Evolutionary conservation across 2,797 vertebrate species (phyloP).

Genomic region (Harpia harpyja): DNA sequence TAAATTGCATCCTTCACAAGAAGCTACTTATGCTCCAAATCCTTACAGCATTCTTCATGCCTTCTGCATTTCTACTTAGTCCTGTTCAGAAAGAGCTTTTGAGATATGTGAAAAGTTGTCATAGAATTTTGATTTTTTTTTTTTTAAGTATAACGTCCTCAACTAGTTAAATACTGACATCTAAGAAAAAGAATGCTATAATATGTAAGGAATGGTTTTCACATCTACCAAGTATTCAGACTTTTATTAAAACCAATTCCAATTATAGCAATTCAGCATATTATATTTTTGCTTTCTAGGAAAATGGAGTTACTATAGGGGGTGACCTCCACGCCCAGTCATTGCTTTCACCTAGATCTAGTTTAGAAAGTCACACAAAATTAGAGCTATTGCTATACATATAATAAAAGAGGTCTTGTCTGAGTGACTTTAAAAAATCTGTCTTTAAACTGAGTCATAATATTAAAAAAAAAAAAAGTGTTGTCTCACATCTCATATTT

Average conservation of each 20-base stretch:
- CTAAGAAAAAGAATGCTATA: not conserved
- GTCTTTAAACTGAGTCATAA: not conserved
- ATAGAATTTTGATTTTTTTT: not conserved
- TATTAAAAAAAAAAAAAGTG: not conserved
- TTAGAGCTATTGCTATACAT: not conserved
- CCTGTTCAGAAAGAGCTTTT: not conserved
- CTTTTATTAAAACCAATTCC: not conserved
- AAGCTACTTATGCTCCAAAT: not conserved
- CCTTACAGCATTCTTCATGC: not conserved
- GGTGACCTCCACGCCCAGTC: not conserved
- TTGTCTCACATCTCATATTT: not conserved
- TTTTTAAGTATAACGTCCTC: not conserved
- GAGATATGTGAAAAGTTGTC: not conserved
- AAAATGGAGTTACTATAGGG: not conserved
- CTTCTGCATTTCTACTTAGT: not conserved
- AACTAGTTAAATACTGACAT: not conserved
- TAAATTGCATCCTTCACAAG: slow-evolving; percentile 2
- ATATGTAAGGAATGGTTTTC: not conserved
- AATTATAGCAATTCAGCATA: not conserved
- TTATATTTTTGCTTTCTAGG: not conserved
- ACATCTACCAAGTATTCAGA: not conserved
- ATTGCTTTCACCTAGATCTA: not conserved
- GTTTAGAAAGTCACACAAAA: not conserved
- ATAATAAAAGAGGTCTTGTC: not conserved
- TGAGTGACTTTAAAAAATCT: not conserved